Base-by-base conservation (phyloP, 2,113 vertebrate genomes). In the Hippocampus comes region DNA sequence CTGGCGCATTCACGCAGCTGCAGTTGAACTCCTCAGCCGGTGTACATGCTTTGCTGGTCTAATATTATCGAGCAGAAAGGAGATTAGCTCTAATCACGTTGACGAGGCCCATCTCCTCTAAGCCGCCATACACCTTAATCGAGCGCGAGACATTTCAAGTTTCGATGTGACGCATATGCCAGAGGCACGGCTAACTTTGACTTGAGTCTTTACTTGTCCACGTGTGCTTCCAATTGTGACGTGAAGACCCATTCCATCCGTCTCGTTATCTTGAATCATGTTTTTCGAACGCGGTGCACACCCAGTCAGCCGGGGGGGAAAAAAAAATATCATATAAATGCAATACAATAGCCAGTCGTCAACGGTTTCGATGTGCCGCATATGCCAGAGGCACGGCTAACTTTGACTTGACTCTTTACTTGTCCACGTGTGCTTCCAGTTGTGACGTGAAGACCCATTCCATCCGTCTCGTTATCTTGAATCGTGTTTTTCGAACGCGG, bases 1-100 rank as follows among this genome's bases (percentile, higher is more conserved):
- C 59, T 53, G 59, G 67, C 68, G 34, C 34, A 11, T 41, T 78
- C 49, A 78, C 69, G 65, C 80, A 72, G 75, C 83, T 73, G 69
- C 49, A 81, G 78, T 66, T 85, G 30, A 87, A 71, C 78, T 78
- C 63, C 55, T 76, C 63, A 70, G 57, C 60, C 12, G 12, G 60
- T 77, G 71, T 59, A 38, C 70, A 41, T 68, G 60, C 75, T 77
- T 38, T 63, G 67, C 83, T 70, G 74, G 73, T 82, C 89, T 89
- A 83, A 91, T 90, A 86, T 87, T 87, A 89, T 86, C 87, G 70
- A 73, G 67, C 73, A 83, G 80, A 34, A 71, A 49, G 72, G 68
- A 86, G 88, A 89, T 91, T 88, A 91, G 49, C 87, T 84, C 70
- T 89, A 86, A 90, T 89, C 82, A 70, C 79, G 68, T 75, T 76